Conservation (phyloP, 1,140 invertebrate species). For the Hylyphantes graminicola region DNA sequence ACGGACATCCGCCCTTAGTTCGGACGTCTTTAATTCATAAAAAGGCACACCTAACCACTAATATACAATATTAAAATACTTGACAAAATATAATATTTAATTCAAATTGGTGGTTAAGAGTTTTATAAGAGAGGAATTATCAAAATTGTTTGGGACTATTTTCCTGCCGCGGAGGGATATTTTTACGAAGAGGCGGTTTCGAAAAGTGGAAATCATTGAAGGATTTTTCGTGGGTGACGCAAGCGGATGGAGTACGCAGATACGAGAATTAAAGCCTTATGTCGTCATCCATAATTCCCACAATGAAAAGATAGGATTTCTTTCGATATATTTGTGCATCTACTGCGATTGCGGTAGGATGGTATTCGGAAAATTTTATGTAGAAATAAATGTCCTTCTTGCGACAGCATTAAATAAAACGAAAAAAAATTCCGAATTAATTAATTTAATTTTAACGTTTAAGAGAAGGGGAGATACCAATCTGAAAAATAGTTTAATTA, state of each 20-base stretch:
- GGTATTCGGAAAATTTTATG: too few relatives aligned
- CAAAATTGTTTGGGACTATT: not conserved
- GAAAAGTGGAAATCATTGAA: slow-evolving; percentile 58
- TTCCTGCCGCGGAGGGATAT: slow-evolving; percentile 35
- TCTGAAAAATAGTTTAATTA: too few relatives aligned
- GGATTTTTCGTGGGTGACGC: slow-evolving; percentile 45
- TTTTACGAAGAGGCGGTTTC: slow-evolving; percentile 40
- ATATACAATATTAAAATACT: not conserved
- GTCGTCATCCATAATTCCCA: slow-evolving; percentile 59
- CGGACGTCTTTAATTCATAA: too few relatives aligned
- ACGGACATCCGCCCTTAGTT: slow-evolving; percentile 43
- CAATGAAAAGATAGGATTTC: slow-evolving; percentile 53
- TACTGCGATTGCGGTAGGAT: slow-evolving; percentile 10
- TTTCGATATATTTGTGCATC: slow-evolving; percentile 42
- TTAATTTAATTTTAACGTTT: too few relatives aligned
- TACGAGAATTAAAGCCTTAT: slow-evolving; percentile 55
- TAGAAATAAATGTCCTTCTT: too few relatives aligned
- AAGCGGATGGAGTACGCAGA: slow-evolving; percentile 55
- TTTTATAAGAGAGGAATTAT: not conserved
- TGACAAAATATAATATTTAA: not conserved
- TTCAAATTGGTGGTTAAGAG: not conserved
- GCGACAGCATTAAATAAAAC: too few relatives aligned
- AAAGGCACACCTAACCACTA: too few relatives aligned
- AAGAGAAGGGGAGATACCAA: too few relatives aligned
- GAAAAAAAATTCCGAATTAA: too few relatives aligned